Percentiles rank a stretch among this genome's conserved stretches.
Evolutionary conservation across 2,888 invertebrate genomes (phyloP).

Genomic region (Papilio protenor): DNA sequence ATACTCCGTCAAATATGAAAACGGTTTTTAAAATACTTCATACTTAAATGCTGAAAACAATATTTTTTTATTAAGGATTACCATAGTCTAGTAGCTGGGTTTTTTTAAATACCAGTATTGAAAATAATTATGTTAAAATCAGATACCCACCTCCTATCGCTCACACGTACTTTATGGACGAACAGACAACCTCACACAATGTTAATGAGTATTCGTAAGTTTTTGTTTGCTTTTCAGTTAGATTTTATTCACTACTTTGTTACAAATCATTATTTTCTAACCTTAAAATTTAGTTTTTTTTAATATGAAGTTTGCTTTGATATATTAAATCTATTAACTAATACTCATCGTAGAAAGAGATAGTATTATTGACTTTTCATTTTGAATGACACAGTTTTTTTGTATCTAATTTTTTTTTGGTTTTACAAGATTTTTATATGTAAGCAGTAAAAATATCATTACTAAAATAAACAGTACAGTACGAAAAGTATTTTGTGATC

Average conservation of each 20-base stretch:
- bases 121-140: conserved; percentile 44
- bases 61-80: too few relatives aligned
- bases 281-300: background rate
- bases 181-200: conserved; percentile 56
- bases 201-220: conserved; percentile 59
- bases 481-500: too few relatives aligned
- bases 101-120: conserved; percentile 6
- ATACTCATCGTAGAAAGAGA: background rate
- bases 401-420: background rate
- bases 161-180: conserved; percentile 60
- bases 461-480: background rate
- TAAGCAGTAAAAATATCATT: background rate
- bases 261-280: conserved; percentile 11
- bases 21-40: too few relatives aligned
- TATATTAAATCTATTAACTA: background rate
- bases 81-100: too few relatives aligned
- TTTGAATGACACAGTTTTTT: background rate
- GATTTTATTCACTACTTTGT: background rate
- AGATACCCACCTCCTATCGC: conserved; percentile 63
- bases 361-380: background rate
- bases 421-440: background rate
- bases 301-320: background rate
- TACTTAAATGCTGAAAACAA: too few relatives aligned
- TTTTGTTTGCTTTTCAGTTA: conserved; percentile 46
- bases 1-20: too few relatives aligned